Percentiles rank a stretch among this genome's conserved stretches.
phyloP scores from a whole-genome alignment of 2,113 vertebrate species.

The Rhadina sibilatrix region DNA sequence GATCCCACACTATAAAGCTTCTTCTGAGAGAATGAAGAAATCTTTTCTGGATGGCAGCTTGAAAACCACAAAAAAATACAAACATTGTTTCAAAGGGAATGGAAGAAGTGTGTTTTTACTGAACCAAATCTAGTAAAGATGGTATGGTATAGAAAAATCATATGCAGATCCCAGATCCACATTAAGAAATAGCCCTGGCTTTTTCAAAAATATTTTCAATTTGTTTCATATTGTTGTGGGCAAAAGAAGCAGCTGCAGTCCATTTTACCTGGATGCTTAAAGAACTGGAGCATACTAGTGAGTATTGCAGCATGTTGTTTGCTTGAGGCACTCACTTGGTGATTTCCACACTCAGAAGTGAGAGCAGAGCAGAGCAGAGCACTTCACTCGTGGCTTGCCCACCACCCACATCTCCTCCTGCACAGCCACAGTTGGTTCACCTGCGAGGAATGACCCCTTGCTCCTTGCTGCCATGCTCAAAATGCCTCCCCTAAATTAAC shows the following conservation, averaged over 20 bases:
- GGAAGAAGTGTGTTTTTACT: background rate
- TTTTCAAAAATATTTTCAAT: constrained; percentile 9
- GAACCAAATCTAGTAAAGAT: background rate
- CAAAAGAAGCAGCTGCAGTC: background rate
- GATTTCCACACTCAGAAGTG: background rate
- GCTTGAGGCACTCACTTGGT: background rate
- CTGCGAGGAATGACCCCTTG: background rate
- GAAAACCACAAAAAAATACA: background rate
- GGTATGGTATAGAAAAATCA: background rate
- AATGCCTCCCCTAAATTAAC: background rate
- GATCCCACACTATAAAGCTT: background rate
- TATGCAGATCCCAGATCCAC: background rate
- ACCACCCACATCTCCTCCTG: background rate
- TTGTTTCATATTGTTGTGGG: background rate
- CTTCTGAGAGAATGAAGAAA: background rate
- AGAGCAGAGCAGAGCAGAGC: background rate
- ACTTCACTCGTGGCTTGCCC: background rate
- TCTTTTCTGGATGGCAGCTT: background rate
- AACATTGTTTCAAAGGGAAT: background rate
- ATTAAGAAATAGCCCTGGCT: background rate
- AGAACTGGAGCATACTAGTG: background rate
- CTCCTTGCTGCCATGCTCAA: background rate
- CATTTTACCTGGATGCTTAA: constrained; percentile 22
- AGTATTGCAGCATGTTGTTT: background rate
- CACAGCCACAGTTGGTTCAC: background rate